phyloP scores from a whole-genome alignment of 2,888 invertebrate species.

The Cecidostiba fungosa region DNA sequence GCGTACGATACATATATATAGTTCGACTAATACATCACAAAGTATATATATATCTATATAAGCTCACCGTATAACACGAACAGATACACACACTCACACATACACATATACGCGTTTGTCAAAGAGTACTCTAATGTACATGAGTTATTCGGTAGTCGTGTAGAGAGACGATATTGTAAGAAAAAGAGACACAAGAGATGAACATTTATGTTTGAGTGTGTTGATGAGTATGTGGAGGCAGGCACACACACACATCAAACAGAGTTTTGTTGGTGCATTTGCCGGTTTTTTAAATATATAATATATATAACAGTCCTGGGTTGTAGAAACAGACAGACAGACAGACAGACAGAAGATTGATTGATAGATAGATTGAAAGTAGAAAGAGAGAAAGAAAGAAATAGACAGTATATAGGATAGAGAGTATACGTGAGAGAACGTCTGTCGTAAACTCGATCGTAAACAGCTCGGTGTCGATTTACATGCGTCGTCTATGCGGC shows the following conservation, averaged over 20 bases:
- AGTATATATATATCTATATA: neutral
- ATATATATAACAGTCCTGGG: neutral
- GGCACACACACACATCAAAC: neutral
- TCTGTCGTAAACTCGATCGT: constrained; percentile 38
- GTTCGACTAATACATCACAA: neutral
- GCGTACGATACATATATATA: neutral
- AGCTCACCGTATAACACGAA: neutral
- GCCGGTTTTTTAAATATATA: neutral
- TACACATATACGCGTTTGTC: neutral
- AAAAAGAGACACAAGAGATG: neutral
- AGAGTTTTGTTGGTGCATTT: neutral
- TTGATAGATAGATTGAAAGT: neutral
- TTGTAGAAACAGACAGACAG: neutral
- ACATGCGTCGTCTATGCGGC: neutral
- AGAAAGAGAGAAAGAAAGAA: neutral
- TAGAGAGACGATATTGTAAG: neutral
- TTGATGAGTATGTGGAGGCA: neutral
- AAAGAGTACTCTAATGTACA: neutral
- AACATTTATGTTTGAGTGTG: neutral
- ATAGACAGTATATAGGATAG: neutral
- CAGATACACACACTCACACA: neutral
- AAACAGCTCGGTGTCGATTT: neutral
- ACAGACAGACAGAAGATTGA: neutral
- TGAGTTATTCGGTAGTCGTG: neutral
- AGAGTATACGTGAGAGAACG: neutral